Evolutionary conservation across 1,140 invertebrate species (phyloP).

Genomic region (Globodera ellingtonae): DNA sequence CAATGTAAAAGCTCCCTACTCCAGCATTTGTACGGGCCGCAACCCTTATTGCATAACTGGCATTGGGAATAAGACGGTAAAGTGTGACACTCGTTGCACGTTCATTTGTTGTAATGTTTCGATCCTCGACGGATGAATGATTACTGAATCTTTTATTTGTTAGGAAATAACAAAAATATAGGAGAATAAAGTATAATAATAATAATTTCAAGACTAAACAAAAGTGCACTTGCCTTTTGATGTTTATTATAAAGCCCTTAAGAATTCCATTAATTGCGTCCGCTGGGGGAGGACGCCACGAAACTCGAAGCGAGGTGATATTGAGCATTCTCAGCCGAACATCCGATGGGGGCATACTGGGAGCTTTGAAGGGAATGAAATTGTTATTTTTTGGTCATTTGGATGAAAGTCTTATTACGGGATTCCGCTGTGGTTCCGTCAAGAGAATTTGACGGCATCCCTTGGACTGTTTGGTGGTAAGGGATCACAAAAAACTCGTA

Average conservation of each 20-base stretch:
- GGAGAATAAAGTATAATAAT: background rate
- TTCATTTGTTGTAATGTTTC: conserved; percentile 51
- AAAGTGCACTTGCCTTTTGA: conserved; percentile 15
- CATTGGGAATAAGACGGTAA: conserved; percentile 40
- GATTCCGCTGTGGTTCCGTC: conserved; percentile 68
- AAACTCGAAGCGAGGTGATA: conserved; percentile 43
- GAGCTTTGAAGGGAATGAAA: conserved; percentile 29
- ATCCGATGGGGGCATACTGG: conserved; percentile 43
- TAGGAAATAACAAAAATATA: background rate
- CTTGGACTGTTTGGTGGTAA: conserved; percentile 80
- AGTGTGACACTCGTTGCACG: conserved; percentile 45
- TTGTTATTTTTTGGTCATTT: background rate
- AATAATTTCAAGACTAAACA: background rate
- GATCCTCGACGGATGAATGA: conserved; percentile 38
- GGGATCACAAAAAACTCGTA: conserved; percentile 87
- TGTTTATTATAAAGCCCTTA: conserved; percentile 53
- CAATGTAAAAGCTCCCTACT: conserved; percentile 38
- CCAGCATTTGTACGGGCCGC: conserved; percentile 46
- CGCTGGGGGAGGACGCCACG: conserved; percentile 51
- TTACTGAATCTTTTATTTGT: conserved; percentile 28
- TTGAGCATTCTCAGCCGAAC: conserved; percentile 51
- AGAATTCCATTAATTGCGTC: conserved; percentile 49
- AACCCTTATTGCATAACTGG: conserved; percentile 40
- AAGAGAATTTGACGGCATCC: conserved; percentile 72
- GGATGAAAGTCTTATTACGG: conserved; percentile 8